Evolutionary conservation across 2,797 vertebrate genomes (phyloP).

Genomic region (Sebastes kiyomatsui): DNA sequence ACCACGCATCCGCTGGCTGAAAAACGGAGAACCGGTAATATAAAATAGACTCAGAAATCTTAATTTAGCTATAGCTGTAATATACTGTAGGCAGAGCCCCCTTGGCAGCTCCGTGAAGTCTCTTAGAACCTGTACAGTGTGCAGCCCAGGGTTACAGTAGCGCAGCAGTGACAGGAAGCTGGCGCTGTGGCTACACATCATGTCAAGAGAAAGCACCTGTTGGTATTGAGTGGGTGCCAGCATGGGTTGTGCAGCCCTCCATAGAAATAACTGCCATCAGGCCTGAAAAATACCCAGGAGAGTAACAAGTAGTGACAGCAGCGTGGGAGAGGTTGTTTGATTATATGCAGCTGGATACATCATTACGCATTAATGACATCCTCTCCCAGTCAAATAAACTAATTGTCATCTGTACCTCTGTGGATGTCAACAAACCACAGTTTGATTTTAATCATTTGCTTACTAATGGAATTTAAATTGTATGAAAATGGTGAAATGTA

Average conservation of each 20-base stretch:
- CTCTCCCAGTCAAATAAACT: slow-evolving; percentile 10
- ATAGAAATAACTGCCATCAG: slow-evolving; percentile 58
- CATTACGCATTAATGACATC: slow-evolving; percentile 41
- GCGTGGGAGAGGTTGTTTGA: slow-evolving; percentile 38
- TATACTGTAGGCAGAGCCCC: not conserved
- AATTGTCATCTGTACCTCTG: slow-evolving; percentile 5
- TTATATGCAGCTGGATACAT: slow-evolving; percentile 23
- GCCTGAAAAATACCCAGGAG: slow-evolving; percentile 42
- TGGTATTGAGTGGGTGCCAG: slow-evolving; percentile 64
- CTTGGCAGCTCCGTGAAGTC: not conserved
- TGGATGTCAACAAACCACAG: slow-evolving; percentile 22
- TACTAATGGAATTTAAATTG: not conserved
- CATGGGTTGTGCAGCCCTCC: slow-evolving; percentile 45
- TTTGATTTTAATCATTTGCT: slow-evolving; percentile 12
- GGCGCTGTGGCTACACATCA: slow-evolving; percentile 34
- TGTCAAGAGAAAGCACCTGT: slow-evolving; percentile 58
- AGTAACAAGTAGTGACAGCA: slow-evolving; percentile 50
- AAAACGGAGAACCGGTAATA: slow-evolving; percentile 88
- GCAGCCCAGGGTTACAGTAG: slow-evolving; percentile 30
- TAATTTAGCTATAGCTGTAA: not conserved
- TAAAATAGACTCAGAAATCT: not conserved
- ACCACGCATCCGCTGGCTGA: slow-evolving; percentile 91
- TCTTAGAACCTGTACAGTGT: not conserved
- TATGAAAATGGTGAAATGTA: not conserved
- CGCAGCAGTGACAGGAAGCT: slow-evolving; percentile 54